Percentiles rank a stretch among this genome's conserved stretches.
Evolutionary conservation across 1,140 invertebrate genomes (phyloP).

Genomic region (Drosophila ercepeae): DNA sequence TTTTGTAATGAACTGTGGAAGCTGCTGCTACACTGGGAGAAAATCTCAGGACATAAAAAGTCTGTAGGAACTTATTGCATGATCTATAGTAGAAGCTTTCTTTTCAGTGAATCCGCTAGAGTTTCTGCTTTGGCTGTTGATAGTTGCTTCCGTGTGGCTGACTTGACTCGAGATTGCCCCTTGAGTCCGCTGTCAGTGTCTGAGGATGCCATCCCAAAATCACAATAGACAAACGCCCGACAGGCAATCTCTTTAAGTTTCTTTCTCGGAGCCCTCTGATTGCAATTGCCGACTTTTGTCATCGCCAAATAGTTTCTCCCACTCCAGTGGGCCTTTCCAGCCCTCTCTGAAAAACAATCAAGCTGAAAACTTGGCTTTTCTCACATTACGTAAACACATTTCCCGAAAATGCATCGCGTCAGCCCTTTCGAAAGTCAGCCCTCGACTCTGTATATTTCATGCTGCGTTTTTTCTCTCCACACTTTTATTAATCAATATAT

Average conservation of each 20-base stretch:
- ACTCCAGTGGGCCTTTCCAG: not conserved
- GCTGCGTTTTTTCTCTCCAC: conserved; percentile 5
- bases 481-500: conserved; percentile 40
- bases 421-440: conserved; percentile 15
- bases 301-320: conserved; percentile 34
- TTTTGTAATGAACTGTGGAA: conserved; percentile 65
- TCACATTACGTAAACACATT: conserved; percentile 27
- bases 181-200: conserved; percentile 59
- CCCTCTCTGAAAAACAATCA: conserved; percentile 23
- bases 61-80: too few relatives aligned
- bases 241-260: conserved; percentile 55
- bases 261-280: conserved; percentile 29
- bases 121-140: conserved; percentile 32
- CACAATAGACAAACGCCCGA: conserved; percentile 66
- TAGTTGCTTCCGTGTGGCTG: conserved; percentile 59
- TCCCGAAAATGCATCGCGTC: conserved; percentile 26
- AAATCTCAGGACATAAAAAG: not conserved
- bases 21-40: conserved; percentile 7
- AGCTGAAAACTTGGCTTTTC: conserved; percentile 37
- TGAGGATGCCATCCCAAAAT: conserved; percentile 64
- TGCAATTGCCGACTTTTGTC: conserved; percentile 45
- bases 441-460: conserved; percentile 11
- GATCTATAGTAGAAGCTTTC: too few relatives aligned
- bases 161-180: conserved; percentile 31
- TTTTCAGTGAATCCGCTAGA: conserved; percentile 1